These are phyloP conservation scores for Spilosoma lubricipeda DNA, from an alignment of 2,888 invertebrate species.

Conservation along the genomic window DNA sequence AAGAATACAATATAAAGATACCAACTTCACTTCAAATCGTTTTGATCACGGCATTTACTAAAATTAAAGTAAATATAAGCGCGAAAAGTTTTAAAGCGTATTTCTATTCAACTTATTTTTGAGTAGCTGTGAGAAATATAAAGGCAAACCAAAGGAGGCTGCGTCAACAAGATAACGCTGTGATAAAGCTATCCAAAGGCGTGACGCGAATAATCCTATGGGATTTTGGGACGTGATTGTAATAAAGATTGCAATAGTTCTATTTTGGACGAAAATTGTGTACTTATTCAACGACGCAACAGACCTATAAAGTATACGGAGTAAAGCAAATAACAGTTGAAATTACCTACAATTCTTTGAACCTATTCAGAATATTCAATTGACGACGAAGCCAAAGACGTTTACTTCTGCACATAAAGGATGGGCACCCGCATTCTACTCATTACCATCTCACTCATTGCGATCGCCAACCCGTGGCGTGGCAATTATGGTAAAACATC, in stretches of 20 bases:
- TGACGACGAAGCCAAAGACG: too few relatives aligned
- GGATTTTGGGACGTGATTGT: constrained; percentile 54
- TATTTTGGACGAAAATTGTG: constrained; percentile 44
- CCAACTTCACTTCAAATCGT: too few relatives aligned
- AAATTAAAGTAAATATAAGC: not conserved
- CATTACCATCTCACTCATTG: too few relatives aligned
- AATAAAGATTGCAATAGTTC: constrained; percentile 43
- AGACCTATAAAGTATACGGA: not conserved
- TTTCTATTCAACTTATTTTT: constrained; percentile 29
- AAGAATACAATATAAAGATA: too few relatives aligned
- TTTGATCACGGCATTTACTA: too few relatives aligned
- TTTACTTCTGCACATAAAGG: too few relatives aligned
- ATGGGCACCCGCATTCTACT: too few relatives aligned
- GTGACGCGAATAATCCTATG: constrained; percentile 58
- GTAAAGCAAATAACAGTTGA: too few relatives aligned
- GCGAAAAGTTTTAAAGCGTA: constrained; percentile 10
- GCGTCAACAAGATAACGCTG: constrained; percentile 54
- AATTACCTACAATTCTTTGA: too few relatives aligned
- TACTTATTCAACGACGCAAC: constrained; percentile 8
- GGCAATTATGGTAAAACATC: too few relatives aligned
- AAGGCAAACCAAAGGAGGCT: constrained; percentile 28
- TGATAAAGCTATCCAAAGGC: constrained; percentile 58
- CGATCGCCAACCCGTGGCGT: too few relatives aligned
- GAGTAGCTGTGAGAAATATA: constrained; percentile 33
- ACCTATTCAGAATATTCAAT: too few relatives aligned